phyloP scores from a whole-genome alignment of 2,888 invertebrate species.

The Caenorhabditis sinica region DNA sequence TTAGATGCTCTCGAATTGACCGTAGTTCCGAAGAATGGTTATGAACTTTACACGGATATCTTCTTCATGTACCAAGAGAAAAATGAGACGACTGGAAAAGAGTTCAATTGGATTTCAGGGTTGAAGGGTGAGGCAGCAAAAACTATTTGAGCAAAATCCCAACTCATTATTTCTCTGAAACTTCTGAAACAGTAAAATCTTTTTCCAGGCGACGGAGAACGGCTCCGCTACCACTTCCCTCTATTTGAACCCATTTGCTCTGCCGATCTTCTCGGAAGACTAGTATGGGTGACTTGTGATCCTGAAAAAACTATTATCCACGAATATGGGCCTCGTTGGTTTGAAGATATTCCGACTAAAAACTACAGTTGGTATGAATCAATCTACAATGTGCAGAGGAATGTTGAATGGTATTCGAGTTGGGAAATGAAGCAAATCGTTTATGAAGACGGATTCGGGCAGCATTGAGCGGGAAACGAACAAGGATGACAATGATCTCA shows the following conservation, averaged over 20 bases:
- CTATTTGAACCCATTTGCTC: conserved; percentile 9
- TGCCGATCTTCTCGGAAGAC: background rate
- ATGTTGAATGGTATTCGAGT: conserved; percentile 10
- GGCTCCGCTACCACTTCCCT: conserved; percentile 10
- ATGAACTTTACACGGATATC: conserved; percentile 1
- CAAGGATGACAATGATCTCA: too few relatives aligned
- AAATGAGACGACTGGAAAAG: conserved; percentile 4
- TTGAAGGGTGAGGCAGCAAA: conserved; percentile 7
- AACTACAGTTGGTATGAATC: conserved; percentile 21
- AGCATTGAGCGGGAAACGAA: too few relatives aligned
- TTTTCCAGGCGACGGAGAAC: conserved; percentile 26
- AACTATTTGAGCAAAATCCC: background rate
- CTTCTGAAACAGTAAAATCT: background rate
- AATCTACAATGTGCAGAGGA: conserved; percentile 11
- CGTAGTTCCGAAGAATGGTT: conserved; percentile 2
- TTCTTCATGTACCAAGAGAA: conserved; percentile 26
- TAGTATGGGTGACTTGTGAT: conserved; percentile 27
- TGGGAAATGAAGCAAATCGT: conserved; percentile 15
- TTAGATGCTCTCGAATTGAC: conserved; percentile 30
- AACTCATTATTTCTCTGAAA: background rate
- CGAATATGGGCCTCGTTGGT: conserved; percentile 24
- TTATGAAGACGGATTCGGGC: background rate
- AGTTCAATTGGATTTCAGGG: conserved; percentile 28
- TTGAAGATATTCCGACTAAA: background rate
- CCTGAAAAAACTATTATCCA: conserved; percentile 15